phyloP scores from a whole-genome alignment of 2,888 invertebrate species.

The Troides helena region DNA sequence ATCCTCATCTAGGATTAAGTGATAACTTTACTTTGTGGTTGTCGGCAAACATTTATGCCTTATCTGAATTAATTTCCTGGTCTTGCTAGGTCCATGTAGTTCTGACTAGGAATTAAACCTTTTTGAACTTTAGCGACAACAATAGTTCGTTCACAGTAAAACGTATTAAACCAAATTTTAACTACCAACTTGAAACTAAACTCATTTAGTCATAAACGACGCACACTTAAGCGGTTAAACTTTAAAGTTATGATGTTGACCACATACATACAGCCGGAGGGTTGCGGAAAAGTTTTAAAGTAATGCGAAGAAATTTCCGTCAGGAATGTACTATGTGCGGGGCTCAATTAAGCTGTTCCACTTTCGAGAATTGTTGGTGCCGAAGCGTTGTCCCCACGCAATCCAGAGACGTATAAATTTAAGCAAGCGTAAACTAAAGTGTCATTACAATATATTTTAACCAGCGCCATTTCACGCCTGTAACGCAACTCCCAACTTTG shows the following conservation, averaged over 20 bases:
- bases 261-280: slow-evolving; percentile 18
- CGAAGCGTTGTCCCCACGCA: slow-evolving; percentile 39
- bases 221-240: slow-evolving; percentile 11
- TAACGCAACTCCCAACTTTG: slow-evolving; percentile 64
- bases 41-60: too few species aligned
- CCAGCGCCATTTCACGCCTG: slow-evolving; percentile 56
- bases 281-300: slow-evolving; percentile 28
- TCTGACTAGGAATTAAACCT: too few species aligned
- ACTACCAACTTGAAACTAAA: background rate
- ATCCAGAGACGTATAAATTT: slow-evolving; percentile 52
- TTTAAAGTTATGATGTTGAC: slow-evolving; percentile 26
- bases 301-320: slow-evolving; percentile 28
- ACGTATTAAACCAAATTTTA: slow-evolving; percentile 1
- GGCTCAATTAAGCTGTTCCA: slow-evolving; percentile 31
- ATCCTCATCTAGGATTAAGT: too few species aligned
- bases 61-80: too few species aligned
- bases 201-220: slow-evolving; percentile 1
- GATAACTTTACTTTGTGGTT: too few species aligned
- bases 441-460: slow-evolving; percentile 61
- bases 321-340: slow-evolving; percentile 31
- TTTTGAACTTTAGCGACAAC: background rate
- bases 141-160: background rate
- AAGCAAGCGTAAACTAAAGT: slow-evolving; percentile 56
- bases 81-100: too few species aligned
- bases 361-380: slow-evolving; percentile 37